phyloP scores from a whole-genome alignment of 2,888 invertebrate species.

The Urechis unicinctus region DNA sequence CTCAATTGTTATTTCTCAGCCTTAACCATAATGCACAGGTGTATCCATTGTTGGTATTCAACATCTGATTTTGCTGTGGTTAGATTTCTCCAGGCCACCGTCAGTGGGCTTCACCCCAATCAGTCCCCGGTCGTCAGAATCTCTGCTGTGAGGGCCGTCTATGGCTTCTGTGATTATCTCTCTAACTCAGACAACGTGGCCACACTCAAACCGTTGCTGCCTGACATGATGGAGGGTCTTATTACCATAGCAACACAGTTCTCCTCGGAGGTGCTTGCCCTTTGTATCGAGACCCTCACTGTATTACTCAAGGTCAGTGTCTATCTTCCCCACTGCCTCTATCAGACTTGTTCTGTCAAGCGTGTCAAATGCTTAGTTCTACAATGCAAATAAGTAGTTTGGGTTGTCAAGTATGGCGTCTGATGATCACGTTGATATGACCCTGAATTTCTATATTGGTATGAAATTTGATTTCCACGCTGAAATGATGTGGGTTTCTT shows the following conservation, averaged over 20 bases:
- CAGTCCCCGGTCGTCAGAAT: conserved; percentile 56
- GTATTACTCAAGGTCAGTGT: conserved; percentile 54
- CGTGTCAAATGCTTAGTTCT: no score
- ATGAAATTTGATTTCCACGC: no score
- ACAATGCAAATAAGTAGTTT: no score
- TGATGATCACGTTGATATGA: no score
- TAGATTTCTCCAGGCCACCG: conserved; percentile 56
- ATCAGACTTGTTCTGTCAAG: no score
- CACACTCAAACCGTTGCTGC: conserved; percentile 50
- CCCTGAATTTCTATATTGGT: no score
- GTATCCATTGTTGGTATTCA: no score
- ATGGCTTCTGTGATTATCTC: conserved; percentile 57
- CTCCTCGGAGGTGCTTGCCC: conserved; percentile 55
- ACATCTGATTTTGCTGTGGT: not conserved
- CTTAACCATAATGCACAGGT: no score
- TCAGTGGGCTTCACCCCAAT: conserved; percentile 55
- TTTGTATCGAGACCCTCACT: conserved; percentile 56
- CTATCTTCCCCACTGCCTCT: no score
- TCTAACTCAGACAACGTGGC: conserved; percentile 51
- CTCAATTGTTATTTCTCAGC: no score
- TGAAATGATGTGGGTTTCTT: no score
- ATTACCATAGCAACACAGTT: conserved; percentile 56
- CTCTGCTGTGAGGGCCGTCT: conserved; percentile 55
- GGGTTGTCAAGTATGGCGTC: no score
- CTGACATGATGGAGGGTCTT: conserved; percentile 56